A percentile compares a stretch with the other conserved stretches of the same genome.
These are phyloP conservation scores for Hirundo rustica DNA, from an alignment of 2,797 vertebrate species.

Conservation along the genomic window DNA sequence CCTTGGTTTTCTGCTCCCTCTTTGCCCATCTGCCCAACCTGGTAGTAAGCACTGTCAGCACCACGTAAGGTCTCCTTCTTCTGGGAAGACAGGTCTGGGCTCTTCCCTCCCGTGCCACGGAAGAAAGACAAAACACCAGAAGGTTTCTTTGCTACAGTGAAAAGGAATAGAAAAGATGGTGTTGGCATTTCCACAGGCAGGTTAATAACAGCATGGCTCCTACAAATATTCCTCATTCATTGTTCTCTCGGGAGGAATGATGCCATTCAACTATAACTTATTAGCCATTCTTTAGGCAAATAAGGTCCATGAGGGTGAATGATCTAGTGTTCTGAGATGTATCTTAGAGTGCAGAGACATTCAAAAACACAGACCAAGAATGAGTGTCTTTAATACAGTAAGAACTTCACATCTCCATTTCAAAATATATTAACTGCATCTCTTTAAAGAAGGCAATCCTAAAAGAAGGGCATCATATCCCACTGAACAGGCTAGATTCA, in stretches of 20 bases:
- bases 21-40: slow-evolving; percentile 81
- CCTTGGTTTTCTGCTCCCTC: slow-evolving; percentile 80
- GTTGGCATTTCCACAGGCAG: not conserved
- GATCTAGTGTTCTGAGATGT: not conserved
- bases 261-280: not conserved
- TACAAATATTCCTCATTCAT: not conserved
- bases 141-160: slow-evolving; percentile 77
- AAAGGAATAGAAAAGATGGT: not conserved
- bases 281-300: not conserved
- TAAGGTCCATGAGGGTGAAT: not conserved
- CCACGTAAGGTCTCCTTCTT: slow-evolving; percentile 83
- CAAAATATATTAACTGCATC: not conserved
- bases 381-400: not conserved
- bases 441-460: not conserved
- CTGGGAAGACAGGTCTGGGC: slow-evolving; percentile 80
- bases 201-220: slow-evolving; percentile 8
- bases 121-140: slow-evolving; percentile 83
- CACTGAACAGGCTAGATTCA: not conserved
- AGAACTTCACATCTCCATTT: not conserved
- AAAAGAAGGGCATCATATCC: not conserved
- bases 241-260: not conserved
- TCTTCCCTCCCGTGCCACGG: slow-evolving; percentile 82
- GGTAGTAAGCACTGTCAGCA: slow-evolving; percentile 83
- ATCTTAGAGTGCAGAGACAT: not conserved
- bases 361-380: not conserved